phyloP scores from a whole-genome alignment of 2,888 invertebrate genomes.

The Thelaira solivaga region DNA sequence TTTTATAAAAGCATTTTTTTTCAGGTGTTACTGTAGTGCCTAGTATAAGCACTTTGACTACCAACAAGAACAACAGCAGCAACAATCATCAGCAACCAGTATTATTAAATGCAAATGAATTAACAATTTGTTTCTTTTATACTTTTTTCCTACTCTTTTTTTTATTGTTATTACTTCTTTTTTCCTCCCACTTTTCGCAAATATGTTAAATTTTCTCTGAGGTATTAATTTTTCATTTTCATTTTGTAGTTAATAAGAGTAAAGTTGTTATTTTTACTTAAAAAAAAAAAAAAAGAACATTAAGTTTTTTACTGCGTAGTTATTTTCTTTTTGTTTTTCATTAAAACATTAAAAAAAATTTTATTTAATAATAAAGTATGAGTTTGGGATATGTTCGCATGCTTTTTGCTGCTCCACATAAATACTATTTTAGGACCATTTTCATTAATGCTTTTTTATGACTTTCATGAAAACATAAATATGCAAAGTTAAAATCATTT shows the following conservation, averaged over 20 bases:
- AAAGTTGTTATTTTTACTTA: conserved; percentile 4
- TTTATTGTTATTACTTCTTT: not conserved
- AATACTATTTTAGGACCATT: no score
- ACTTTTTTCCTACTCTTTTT: not conserved
- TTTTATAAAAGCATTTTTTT: not conserved
- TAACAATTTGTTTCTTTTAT: conserved; percentile 39
- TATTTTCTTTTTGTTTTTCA: not conserved
- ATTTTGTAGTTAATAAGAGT: conserved; percentile 2
- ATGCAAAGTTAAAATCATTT: no score
- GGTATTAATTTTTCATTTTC: conserved; percentile 53
- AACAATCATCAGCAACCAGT: conserved; percentile 19
- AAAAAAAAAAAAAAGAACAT: not conserved
- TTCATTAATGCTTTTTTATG: no score
- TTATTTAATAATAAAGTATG: no score
- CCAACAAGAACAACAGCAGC: no score
- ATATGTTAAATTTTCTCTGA: conserved; percentile 56
- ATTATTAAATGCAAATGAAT: conserved; percentile 55
- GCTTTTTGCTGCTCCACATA: no score
- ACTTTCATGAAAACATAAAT: no score
- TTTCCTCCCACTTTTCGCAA: conserved; percentile 14
- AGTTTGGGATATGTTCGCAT: no score
- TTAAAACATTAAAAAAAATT: no score
- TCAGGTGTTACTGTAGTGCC: not conserved
- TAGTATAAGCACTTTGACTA: not conserved
- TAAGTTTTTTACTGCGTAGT: not conserved